Base-by-base conservation (phyloP, 2,797 vertebrate genomes). In the Gymnothorax javanicus region DNA sequence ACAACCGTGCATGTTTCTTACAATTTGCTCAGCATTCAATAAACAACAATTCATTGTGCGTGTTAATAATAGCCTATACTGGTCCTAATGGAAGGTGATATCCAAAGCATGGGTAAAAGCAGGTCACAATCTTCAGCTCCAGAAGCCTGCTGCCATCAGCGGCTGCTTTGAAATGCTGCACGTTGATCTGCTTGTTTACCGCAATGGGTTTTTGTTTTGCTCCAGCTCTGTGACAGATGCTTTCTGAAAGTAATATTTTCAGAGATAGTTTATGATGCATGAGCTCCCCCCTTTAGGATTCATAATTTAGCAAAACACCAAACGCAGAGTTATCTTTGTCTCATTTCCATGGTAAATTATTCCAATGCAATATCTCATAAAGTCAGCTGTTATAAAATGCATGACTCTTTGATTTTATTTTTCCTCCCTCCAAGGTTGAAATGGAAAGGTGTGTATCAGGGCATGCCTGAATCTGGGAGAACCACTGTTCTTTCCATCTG, bases 281-380 rank as follows among this genome's bases (percentile, higher is more conserved):
- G 50, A 81, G 52, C 50, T 13, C 23, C 77, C 52, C 77, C 77
- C 1, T 81, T 56, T 56, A 56, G 77, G 15, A 54, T 81, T 81
- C 77, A 81, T 81, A 81, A 81, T 81, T 81, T 81, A 73, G 60
- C 54, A 23, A 85, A 73, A 77, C 56, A 33, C 54, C 75, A 75
- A 85, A 62, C 87, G 52, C 54, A 25, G 15, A 67, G 69, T 83
- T 75, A 85, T 84, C 82, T 71, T 84, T 86, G 56, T 59, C 83
- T 59, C 25, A 87, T 88, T 85, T 73, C 83, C 88, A 88, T 84
- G 60, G 88, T 86, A 86, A 84, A 88, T 88, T 88, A 86, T 83
- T 85, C n/a, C 57, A 59, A 83, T 83, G 77, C 58, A 75, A 85
- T 85, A 87, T 85, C 85, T 83, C 69, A 62, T 59, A n/a, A 81